These are phyloP conservation scores for Drosophila guanche DNA, from an alignment of 1,140 invertebrate genomes.

Conservation along the genomic window DNA sequence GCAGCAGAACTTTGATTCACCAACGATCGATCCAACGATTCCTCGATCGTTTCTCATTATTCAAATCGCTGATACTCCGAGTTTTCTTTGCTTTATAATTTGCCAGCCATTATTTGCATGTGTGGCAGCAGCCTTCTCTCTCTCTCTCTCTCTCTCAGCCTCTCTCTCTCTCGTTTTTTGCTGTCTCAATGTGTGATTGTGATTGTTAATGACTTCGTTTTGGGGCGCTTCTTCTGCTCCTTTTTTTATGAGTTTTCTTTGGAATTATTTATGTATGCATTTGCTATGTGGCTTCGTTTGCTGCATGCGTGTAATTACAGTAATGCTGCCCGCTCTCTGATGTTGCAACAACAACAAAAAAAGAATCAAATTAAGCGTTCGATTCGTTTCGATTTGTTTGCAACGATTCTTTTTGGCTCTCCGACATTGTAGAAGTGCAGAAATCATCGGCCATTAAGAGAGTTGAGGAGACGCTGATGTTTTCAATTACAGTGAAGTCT, in stretches of 20 bases:
- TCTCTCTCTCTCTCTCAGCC: not conserved
- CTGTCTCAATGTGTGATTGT: slow-evolving; percentile 71
- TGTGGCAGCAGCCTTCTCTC: slow-evolving; percentile 16
- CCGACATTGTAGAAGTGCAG: slow-evolving; percentile 7
- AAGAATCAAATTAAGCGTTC: slow-evolving; percentile 62
- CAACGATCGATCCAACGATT: slow-evolving; percentile 1
- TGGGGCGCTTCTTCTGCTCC: slow-evolving; percentile 40
- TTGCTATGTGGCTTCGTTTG: slow-evolving; percentile 27
- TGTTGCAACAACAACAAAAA: slow-evolving; percentile 38
- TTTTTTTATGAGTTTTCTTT: slow-evolving; percentile 75
- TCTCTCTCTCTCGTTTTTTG: not conserved
- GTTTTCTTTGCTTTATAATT: slow-evolving; percentile 61
- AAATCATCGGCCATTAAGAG: slow-evolving; percentile 72
- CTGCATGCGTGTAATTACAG: slow-evolving; percentile 68
- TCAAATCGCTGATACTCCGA: slow-evolving; percentile 59
- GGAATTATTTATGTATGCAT: slow-evolving; percentile 69
- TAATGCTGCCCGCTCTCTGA: slow-evolving; percentile 49
- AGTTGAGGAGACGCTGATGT: slow-evolving; percentile 47
- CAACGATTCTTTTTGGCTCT: slow-evolving; percentile 13
- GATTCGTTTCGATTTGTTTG: slow-evolving; percentile 29
- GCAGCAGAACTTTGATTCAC: not conserved
- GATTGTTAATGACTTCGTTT: slow-evolving; percentile 63
- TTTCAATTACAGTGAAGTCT: slow-evolving; percentile 56
- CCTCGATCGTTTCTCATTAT: slow-evolving; percentile 48
- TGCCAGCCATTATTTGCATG: slow-evolving; percentile 67